Percentiles rank a stretch among this genome's conserved stretches.
Evolutionary conservation across 2,888 invertebrate genomes (phyloP).

Genomic region (Erannis defoliaria): DNA sequence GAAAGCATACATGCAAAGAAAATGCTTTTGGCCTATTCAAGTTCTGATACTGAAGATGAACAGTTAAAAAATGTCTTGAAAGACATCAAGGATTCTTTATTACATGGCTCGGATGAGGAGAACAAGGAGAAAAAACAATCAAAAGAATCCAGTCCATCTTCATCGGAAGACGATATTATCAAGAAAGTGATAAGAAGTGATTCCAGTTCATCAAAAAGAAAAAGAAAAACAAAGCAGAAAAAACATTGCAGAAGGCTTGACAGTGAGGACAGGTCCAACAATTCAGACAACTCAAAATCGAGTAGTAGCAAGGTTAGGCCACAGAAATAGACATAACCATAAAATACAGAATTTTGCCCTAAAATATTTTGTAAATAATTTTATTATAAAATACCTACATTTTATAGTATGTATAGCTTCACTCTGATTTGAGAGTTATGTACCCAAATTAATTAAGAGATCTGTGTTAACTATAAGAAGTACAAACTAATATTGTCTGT

Average conservation of each 20-base stretch:
- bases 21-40: slow-evolving; percentile 68
- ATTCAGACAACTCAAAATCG: slow-evolving; percentile 58
- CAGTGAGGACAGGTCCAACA: slow-evolving; percentile 34
- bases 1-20: slow-evolving; percentile 73
- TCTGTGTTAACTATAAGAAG: slow-evolving; percentile 24
- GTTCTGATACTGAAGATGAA: slow-evolving; percentile 76
- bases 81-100: slow-evolving; percentile 58
- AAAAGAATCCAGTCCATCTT: slow-evolving; percentile 32
- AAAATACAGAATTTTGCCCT: slow-evolving; percentile 9
- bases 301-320: slow-evolving; percentile 75
- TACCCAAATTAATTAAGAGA: slow-evolving; percentile 1
- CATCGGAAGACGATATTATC: slow-evolving; percentile 52
- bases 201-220: slow-evolving; percentile 21
- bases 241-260: slow-evolving; percentile 35
- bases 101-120: slow-evolving; percentile 59
- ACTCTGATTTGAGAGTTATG: slow-evolving; percentile 7
- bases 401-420: slow-evolving; percentile 5
- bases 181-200: slow-evolving; percentile 38
- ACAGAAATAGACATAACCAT: slow-evolving; percentile 20
- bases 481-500: slow-evolving; percentile 15
- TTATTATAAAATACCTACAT: neutral
- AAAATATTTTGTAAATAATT: slow-evolving; percentile 6
- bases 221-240: slow-evolving; percentile 23
- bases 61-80: slow-evolving; percentile 56
- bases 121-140: slow-evolving; percentile 20